These are phyloP conservation scores for Apamea crenata DNA, from an alignment of 2,888 invertebrate genomes.

Conservation along the genomic window DNA sequence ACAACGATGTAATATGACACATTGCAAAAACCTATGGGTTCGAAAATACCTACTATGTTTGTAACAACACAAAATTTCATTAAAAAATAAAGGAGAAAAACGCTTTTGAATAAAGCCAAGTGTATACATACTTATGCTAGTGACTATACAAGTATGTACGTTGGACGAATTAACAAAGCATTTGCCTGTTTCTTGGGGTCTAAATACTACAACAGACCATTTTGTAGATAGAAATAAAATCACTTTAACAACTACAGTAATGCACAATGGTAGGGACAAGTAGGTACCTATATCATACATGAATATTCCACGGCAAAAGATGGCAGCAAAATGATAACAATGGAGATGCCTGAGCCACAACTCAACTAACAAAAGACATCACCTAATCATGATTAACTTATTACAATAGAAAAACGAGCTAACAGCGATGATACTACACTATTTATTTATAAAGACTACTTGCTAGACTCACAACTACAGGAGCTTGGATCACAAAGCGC, in stretches of 20 bases:
- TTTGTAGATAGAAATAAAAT: neutral
- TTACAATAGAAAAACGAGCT: slow-evolving; percentile 11
- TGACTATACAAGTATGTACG: too few species aligned
- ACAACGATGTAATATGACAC: too few species aligned
- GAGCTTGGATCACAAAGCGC: slow-evolving; percentile 37
- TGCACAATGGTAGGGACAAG: neutral
- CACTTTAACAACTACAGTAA: neutral
- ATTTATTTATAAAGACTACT: slow-evolving; percentile 30
- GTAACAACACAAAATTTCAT: too few species aligned
- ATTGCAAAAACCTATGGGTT: too few species aligned
- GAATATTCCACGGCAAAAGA: neutral
- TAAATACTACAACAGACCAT: too few species aligned
- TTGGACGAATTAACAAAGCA: too few species aligned
- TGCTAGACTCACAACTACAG: slow-evolving; percentile 18
- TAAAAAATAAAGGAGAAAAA: too few species aligned
- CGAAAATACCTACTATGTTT: too few species aligned
- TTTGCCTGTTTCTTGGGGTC: too few species aligned
- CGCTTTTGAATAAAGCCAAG: too few species aligned
- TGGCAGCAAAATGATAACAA: neutral
- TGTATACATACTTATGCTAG: too few species aligned
- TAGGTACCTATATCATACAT: neutral
- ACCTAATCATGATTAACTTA: neutral
- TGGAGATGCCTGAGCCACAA: neutral
- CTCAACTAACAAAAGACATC: neutral
- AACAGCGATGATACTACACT: slow-evolving; percentile 9